A percentile compares a stretch with the other conserved stretches of the same genome.
These are phyloP conservation scores for Archips crataeganus DNA, from an alignment of 2,888 invertebrate species.

Conservation along the genomic window DNA sequence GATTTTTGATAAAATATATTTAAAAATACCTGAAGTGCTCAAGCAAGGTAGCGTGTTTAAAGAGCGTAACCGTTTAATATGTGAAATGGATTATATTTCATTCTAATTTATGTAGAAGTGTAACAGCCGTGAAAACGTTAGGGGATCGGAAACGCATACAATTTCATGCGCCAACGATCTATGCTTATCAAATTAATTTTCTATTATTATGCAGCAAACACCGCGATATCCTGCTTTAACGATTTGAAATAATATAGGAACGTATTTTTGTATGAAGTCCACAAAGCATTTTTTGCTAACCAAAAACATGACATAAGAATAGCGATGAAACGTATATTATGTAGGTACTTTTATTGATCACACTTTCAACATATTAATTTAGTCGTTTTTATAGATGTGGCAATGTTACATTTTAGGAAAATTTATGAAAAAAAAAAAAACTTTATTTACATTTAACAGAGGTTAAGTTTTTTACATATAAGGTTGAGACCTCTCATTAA, in stretches of 20 bases:
- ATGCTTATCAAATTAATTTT: slow-evolving; percentile 28
- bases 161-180: slow-evolving; percentile 32
- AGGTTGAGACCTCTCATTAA: no score
- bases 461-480: no score
- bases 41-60: background rate
- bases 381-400: no score
- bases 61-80: background rate
- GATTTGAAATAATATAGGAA: background rate
- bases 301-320: no score
- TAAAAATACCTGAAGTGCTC: background rate
- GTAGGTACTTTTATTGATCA: no score
- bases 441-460: no score
- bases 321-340: no score
- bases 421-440: no score
- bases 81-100: slow-evolving; percentile 29
- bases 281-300: no score
- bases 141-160: slow-evolving; percentile 39
- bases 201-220: slow-evolving; percentile 3
- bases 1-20: background rate
- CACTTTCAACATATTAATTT: no score
- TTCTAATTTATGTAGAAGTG: slow-evolving; percentile 41
- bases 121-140: slow-evolving; percentile 36
- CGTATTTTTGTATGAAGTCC: no score
- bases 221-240: background rate
- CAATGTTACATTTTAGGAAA: no score